These are phyloP conservation scores for Etheostoma cragini DNA, from an alignment of 2,113 vertebrate species.

Conservation along the genomic window DNA sequence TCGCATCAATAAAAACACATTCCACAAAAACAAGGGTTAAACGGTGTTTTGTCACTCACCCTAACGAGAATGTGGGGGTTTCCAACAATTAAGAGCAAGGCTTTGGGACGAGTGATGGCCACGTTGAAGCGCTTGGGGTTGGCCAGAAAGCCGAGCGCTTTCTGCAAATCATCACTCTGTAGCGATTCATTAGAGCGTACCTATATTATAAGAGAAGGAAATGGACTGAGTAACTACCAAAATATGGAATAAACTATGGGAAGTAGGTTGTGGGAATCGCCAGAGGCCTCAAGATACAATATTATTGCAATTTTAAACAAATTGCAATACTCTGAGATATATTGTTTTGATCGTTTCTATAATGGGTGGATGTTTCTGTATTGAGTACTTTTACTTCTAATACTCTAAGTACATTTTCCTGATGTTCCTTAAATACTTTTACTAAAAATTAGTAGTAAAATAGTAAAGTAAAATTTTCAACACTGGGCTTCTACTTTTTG, in stretches of 20 bases:
- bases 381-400: too few species aligned
- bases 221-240: background rate
- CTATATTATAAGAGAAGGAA: slow-evolving; percentile 72
- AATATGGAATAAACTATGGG: background rate
- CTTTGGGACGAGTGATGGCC: slow-evolving; percentile 93
- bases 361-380: too few species aligned
- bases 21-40: background rate
- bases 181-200: slow-evolving; percentile 89
- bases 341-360: too few species aligned
- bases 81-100: slow-evolving; percentile 91
- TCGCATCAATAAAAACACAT: background rate
- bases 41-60: slow-evolving; percentile 73
- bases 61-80: slow-evolving; percentile 92
- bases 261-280: background rate
- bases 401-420: too few species aligned
- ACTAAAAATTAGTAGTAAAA: too few species aligned
- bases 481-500: too few species aligned
- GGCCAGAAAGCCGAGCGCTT: slow-evolving; percentile 88
- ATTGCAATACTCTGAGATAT: too few species aligned
- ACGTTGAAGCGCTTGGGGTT: slow-evolving; percentile 97
- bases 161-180: slow-evolving; percentile 80
- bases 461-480: too few species aligned
- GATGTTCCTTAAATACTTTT: too few species aligned
- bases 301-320: too few species aligned
- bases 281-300: too few species aligned